These are phyloP conservation scores for Platysternon megacephalum DNA, from an alignment of 2,113 vertebrate species.

Conservation along the genomic window DNA sequence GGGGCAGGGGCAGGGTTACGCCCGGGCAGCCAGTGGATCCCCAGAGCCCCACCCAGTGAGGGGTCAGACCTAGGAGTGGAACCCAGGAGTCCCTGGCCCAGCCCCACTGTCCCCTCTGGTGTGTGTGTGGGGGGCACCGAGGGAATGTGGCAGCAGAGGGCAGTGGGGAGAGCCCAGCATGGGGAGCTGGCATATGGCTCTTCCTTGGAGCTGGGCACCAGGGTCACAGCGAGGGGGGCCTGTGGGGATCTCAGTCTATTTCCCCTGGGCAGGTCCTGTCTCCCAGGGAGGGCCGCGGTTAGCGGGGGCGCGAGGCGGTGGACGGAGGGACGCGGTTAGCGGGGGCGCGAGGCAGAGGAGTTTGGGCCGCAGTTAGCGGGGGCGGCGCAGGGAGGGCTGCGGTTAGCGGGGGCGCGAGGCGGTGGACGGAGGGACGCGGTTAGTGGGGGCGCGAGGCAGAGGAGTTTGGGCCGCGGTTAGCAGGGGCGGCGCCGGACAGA, in stretches of 20 bases:
- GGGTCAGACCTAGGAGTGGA: neutral
- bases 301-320: fast-evolving
- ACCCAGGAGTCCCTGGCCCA: neutral
- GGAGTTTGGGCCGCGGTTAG: too few relatives aligned
- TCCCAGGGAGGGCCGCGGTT: neutral
- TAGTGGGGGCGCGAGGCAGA: too few relatives aligned
- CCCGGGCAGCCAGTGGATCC: neutral
- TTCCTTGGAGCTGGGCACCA: neutral
- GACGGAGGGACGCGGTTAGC: too few relatives aligned
- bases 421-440: too few relatives aligned
- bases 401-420: fast-evolving
- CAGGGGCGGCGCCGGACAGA: fast-evolving
- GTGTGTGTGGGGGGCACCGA: too few relatives aligned
- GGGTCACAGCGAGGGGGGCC: too few relatives aligned
- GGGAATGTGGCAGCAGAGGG: too few relatives aligned
- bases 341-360: too few relatives aligned
- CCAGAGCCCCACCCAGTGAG: too few relatives aligned
- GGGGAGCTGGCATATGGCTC: neutral
- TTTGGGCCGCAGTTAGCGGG: too few relatives aligned
- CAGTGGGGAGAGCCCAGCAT: neutral
- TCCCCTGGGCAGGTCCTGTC: neutral
- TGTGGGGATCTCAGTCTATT: neutral
- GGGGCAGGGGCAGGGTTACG: neutral
- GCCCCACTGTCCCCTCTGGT: too few relatives aligned
- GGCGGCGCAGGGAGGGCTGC: too few relatives aligned